phyloP scores from a whole-genome alignment of 2,888 invertebrate species.

The Aporophyla lueneburgensis region DNA sequence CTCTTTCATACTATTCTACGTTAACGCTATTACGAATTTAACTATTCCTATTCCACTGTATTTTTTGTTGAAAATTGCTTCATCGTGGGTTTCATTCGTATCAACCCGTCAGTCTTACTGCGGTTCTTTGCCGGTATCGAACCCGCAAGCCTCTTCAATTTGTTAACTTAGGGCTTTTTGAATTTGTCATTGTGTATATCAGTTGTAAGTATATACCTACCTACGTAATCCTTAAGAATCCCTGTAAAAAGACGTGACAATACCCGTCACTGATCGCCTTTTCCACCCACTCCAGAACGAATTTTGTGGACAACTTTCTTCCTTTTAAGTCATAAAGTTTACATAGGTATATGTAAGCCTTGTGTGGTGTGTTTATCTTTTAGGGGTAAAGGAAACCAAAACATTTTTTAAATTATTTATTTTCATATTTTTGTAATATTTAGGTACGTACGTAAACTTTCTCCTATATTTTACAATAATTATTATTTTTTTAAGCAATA shows the following conservation, averaged over 20 bases:
- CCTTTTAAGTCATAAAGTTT: neutral
- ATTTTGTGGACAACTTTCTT: neutral
- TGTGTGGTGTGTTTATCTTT: neutral
- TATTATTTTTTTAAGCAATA: constrained; percentile 77
- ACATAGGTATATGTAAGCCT: neutral
- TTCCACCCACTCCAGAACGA: neutral
- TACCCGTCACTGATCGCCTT: neutral
- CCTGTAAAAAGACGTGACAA: neutral
- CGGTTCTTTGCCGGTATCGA: neutral
- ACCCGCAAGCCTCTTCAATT: neutral
- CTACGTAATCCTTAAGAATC: neutral
- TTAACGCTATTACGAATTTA: neutral
- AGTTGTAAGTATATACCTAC: neutral
- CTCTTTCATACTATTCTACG: neutral
- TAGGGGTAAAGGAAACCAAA: constrained; percentile 26
- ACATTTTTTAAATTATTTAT: constrained; percentile 61
- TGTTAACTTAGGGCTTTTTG: neutral
- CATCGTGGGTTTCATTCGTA: neutral
- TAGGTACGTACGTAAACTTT: constrained; percentile 80
- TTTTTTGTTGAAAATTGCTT: neutral
- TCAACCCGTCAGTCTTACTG: neutral
- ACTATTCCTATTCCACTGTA: too few species aligned
- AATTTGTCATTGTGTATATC: neutral
- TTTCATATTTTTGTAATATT: constrained; percentile 70
- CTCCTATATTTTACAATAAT: constrained; percentile 79